A percentile compares a stretch with the other conserved stretches of the same genome.
These are phyloP conservation scores for Meta bourneti DNA, from an alignment of 2,888 invertebrate genomes.

Conservation along the genomic window DNA sequence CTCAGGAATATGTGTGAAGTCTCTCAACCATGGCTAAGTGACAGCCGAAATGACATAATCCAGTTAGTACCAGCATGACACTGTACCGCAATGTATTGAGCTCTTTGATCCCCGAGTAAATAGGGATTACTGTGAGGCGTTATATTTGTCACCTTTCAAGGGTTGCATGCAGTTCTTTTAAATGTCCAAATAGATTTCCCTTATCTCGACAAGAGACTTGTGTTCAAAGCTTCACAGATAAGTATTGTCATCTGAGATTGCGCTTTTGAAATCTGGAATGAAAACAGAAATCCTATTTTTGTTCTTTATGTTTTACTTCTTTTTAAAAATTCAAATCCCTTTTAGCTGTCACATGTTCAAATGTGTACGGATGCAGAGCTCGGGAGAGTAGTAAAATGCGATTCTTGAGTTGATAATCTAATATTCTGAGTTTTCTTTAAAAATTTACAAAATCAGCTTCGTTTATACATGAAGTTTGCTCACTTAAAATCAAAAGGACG, in stretches of 20 bases:
- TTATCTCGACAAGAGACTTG: background rate
- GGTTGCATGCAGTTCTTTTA: background rate
- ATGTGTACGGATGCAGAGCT: too few species aligned
- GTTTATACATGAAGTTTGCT: too few species aligned
- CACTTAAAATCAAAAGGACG: too few species aligned
- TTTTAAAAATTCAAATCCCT: too few species aligned
- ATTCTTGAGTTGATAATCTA: too few species aligned
- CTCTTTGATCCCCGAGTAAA: slow-evolving; percentile 14
- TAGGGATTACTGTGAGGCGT: slow-evolving; percentile 29
- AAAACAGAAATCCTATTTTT: background rate
- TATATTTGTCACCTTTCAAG: slow-evolving; percentile 2
- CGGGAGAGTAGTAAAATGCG: too few species aligned
- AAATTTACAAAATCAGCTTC: too few species aligned
- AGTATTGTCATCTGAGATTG: background rate
- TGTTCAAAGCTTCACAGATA: background rate
- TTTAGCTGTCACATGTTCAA: too few species aligned
- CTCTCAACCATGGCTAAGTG: slow-evolving; percentile 41
- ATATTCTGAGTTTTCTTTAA: too few species aligned
- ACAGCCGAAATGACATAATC: slow-evolving; percentile 64
- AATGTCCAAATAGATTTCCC: background rate
- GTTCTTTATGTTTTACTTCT: too few species aligned
- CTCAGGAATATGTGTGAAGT: background rate
- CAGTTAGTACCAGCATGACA: slow-evolving; percentile 42
- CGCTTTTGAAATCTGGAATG: background rate
- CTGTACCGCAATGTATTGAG: slow-evolving; percentile 36